Evolutionary conservation across 2,797 vertebrate genomes (phyloP).

Genomic region (Scolopax bukidnonensis): DNA sequence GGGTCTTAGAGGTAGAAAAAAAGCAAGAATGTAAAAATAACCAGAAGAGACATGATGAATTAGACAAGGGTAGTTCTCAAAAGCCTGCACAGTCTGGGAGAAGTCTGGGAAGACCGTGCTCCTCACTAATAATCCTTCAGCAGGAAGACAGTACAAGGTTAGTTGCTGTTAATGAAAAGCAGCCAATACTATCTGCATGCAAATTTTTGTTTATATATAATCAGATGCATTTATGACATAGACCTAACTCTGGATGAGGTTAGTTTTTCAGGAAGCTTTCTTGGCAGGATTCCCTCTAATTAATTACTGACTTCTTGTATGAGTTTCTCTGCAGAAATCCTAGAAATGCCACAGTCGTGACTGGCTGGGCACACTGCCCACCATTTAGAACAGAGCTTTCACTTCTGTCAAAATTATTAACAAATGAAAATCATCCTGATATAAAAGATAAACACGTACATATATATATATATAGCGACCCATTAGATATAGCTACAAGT

Average conservation of each 20-base stretch:
- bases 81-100: neutral
- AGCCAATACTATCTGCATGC: neutral
- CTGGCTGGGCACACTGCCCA: neutral
- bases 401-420: neutral
- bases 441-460: neutral
- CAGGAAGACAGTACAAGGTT: neutral
- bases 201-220: neutral
- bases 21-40: neutral
- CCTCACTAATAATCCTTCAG: neutral
- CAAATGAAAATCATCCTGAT: neutral
- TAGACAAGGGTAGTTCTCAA: neutral
- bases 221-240: neutral
- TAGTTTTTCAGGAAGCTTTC: neutral
- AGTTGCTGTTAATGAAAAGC: neutral
- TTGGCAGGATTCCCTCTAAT: neutral
- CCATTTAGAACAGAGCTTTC: neutral
- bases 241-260: neutral
- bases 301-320: neutral
- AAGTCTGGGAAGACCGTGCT: neutral
- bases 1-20: neutral
- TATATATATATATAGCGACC: neutral
- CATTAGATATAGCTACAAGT: neutral
- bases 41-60: neutral
- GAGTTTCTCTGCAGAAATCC: neutral
- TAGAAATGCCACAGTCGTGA: neutral